Evolutionary conservation across 1,140 invertebrate species (phyloP), one percentile per base, ranked within the genome.

Genomic region (Apis laboriosa): DNA sequence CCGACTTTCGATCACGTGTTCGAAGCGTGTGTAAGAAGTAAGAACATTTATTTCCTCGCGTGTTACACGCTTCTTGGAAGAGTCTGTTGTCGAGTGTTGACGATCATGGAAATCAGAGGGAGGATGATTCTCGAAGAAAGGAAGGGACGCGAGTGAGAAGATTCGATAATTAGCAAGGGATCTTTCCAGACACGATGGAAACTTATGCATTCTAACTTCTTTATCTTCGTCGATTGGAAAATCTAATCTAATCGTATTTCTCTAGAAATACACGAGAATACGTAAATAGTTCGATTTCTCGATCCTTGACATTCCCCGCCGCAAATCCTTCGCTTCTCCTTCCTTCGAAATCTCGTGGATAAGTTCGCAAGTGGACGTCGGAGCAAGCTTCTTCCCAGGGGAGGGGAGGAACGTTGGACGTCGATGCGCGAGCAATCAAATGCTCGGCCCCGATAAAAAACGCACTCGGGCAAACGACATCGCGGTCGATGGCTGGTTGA

Each of bases 371-470:
- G 28, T n/a, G n/a, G n/a, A n/a, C n/a, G n/a, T 24, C 53, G 9
- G 43, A 43, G 34, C 17, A 24, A 24, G 61, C 63, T 17, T 68
- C 53, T 19, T 24, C 70, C 78, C 78, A 55, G 68, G 73, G 53
- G 70, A 5, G 34, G 34, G 0, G 34, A 55, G 68, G 64, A 24
- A 24, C 24, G 24, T 24, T 24, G 13, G 28, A 34, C 43, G 66
- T 53, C 68, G 66, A 77, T 34, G 63, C 71, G 64, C 64, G 74
- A n/a, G 80, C 80, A 82, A 82, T 81, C 80, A 77, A n/a, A n/a
- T n/a, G 43, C 64, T 64, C 21, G 43, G 1, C 1, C 49, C 34
- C 17, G 71, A 74, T 68, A 82, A 82, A 34, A 82, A 82, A 82
- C 55, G n/a, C 1, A 7, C 64, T 55, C 28, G 80, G 13, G 64